phyloP scores from a whole-genome alignment of 2,113 vertebrate species.

The Ciconia stormi region DNA sequence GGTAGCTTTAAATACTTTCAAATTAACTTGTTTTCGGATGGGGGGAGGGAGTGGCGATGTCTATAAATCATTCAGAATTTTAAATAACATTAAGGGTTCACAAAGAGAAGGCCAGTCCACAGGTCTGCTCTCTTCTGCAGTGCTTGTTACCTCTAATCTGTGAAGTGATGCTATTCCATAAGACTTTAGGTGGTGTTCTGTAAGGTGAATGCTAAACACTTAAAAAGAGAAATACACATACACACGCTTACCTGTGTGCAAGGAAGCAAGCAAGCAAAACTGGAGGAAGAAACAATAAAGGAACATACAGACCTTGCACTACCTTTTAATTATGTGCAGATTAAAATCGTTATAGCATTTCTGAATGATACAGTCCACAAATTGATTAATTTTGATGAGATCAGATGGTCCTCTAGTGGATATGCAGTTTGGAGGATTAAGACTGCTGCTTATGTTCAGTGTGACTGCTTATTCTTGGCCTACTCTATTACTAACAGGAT shows the following conservation, averaged over 20 bases:
- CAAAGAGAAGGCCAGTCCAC: not conserved
- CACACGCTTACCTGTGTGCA: not conserved
- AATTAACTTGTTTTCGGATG: slow-evolving; percentile 34
- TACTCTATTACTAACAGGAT: not conserved
- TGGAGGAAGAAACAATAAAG: not conserved
- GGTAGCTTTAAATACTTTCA: slow-evolving; percentile 77
- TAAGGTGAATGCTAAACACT: not conserved
- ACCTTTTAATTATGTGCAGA: not conserved
- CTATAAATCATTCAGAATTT: not conserved
- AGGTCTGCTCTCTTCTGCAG: not conserved
- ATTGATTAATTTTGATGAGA: not conserved
- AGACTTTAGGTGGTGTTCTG: not conserved
- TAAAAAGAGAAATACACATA: not conserved
- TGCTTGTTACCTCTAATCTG: not conserved
- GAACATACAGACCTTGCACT: not conserved
- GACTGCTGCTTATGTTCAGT: not conserved
- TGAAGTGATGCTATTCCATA: not conserved
- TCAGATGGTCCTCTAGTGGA: not conserved
- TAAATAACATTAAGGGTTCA: not conserved
- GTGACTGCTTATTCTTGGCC: not conserved
- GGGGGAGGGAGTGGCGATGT: not conserved
- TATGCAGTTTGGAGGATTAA: not conserved
- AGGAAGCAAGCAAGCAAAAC: not conserved
- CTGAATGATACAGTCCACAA: not conserved
- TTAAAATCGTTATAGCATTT: not conserved